Evolutionary conservation across 2,888 invertebrate species (phyloP).

Genomic region (Drosophila robusta): DNA sequence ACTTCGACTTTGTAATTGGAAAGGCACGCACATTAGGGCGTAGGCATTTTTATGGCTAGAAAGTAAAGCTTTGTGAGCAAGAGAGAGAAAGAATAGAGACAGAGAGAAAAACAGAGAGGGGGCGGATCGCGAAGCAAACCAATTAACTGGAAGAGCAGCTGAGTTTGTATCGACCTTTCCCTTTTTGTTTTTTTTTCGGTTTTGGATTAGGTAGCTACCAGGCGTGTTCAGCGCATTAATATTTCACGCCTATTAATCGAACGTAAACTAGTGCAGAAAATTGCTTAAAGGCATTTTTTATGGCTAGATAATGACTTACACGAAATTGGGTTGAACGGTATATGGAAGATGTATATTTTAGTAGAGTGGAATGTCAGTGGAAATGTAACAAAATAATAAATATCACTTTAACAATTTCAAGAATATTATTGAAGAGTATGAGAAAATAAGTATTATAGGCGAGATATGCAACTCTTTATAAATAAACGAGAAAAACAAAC

Average conservation of each 20-base stretch:
- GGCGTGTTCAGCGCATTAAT: slow-evolving; percentile 73
- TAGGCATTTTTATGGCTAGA: slow-evolving; percentile 70
- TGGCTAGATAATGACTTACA: slow-evolving; percentile 41
- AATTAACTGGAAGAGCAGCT: slow-evolving; percentile 53
- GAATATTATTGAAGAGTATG: too few relatives aligned
- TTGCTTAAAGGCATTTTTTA: slow-evolving; percentile 49
- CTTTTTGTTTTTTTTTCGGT: slow-evolving; percentile 30
- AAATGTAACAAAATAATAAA: background rate
- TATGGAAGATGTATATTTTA: slow-evolving; percentile 5
- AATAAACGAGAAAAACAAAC: too few relatives aligned
- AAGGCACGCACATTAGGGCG: slow-evolving; percentile 80
- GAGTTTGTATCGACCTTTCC: slow-evolving; percentile 46
- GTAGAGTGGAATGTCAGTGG: background rate
- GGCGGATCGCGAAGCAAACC: slow-evolving; percentile 21
- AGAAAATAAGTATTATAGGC: too few relatives aligned
- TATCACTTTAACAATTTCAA: too few relatives aligned
- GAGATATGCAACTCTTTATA: too few relatives aligned
- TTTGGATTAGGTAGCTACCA: slow-evolving; percentile 42
- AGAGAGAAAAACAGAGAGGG: background rate
- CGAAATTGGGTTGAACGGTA: slow-evolving; percentile 9
- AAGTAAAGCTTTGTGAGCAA: slow-evolving; percentile 43
- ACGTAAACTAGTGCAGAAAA: slow-evolving; percentile 70
- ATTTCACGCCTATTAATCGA: slow-evolving; percentile 76
- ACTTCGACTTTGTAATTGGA: slow-evolving; percentile 61
- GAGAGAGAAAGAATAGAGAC: background rate